A percentile compares a stretch with the other conserved stretches of the same genome.
Conservation (phyloP, 2,113 vertebrate species). For the Thalassoma bifasciatum region DNA sequence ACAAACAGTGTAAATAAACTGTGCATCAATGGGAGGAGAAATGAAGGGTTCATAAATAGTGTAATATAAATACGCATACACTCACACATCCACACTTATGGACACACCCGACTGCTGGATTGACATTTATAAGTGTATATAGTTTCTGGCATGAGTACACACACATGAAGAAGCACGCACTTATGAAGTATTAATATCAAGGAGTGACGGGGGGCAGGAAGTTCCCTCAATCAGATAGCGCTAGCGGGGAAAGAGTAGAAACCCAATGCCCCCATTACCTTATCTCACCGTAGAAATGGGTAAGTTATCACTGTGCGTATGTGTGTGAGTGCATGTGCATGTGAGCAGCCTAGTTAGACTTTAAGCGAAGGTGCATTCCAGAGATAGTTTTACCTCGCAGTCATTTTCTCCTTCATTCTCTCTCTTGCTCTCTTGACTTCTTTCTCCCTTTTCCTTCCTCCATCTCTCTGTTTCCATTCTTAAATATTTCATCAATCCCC, state of each 20-base stretch:
- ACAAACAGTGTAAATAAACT: neutral
- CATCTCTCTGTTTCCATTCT: neutral
- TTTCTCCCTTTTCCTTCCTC: conserved; percentile 10
- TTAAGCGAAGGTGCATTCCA: conserved; percentile 69
- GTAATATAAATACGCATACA: conserved; percentile 4
- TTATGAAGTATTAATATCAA: conserved; percentile 56
- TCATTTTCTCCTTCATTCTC: conserved; percentile 54
- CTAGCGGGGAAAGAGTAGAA: conserved; percentile 55
- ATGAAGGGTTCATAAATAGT: neutral
- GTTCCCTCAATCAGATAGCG: conserved; percentile 60
- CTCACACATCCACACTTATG: no score
- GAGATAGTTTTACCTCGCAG: conserved; percentile 61
- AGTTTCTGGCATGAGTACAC: conserved; percentile 41
- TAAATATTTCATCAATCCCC: conserved; percentile 26
- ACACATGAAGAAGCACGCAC: conserved; percentile 50
- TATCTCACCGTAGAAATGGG: conserved; percentile 49
- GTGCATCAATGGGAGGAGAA: neutral
- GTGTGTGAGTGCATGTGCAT: conserved; percentile 15
- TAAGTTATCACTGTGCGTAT: conserved; percentile 2
- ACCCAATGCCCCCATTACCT: conserved; percentile 59
- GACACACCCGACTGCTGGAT: neutral
- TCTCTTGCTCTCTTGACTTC: conserved; percentile 13
- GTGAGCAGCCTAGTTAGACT: conserved; percentile 49
- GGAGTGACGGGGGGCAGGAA: conserved; percentile 52
- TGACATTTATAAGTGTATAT: conserved; percentile 22